Percentiles rank a stretch among this genome's conserved stretches.
phyloP scores from a whole-genome alignment of 2,888 invertebrate species.

The Drosophila heteroneura region DNA sequence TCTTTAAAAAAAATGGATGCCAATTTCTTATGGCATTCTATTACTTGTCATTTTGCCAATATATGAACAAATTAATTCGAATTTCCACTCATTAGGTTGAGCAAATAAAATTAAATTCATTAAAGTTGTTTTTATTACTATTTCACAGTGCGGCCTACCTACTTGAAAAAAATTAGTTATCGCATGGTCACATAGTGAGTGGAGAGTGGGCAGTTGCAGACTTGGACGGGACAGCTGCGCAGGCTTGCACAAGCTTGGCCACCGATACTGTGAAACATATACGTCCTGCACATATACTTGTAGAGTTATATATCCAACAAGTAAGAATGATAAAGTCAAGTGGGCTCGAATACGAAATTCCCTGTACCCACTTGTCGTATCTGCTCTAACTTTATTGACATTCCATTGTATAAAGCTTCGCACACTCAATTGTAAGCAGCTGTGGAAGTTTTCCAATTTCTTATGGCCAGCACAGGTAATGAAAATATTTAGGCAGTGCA shows the following conservation, averaged over 20 bases:
- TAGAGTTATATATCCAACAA: neutral
- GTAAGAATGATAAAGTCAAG: neutral
- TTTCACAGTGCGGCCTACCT: conserved; percentile 20
- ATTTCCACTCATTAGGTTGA: neutral
- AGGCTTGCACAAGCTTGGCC: conserved; percentile 37
- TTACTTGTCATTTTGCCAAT: neutral
- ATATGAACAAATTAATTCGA: neutral
- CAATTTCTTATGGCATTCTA: neutral
- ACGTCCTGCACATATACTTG: conserved; percentile 10
- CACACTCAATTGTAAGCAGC: neutral
- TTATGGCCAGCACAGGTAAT: neutral
- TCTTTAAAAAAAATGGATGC: neutral
- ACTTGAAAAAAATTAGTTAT: conserved; percentile 29
- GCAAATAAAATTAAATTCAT: neutral
- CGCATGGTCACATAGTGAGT: conserved; percentile 39
- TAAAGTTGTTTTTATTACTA: neutral
- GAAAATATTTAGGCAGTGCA: too few species aligned
- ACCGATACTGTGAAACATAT: conserved; percentile 21
- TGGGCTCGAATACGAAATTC: neutral
- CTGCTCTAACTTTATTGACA: neutral
- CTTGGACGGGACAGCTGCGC: conserved; percentile 44
- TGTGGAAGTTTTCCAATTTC: neutral
- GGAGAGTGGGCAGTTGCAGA: conserved; percentile 16
- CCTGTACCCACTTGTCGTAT: neutral
- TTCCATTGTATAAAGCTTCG: neutral